Percentiles rank a stretch among this genome's conserved stretches.
phyloP scores from a whole-genome alignment of 1,140 invertebrate genomes.

The Pantala flavescens region DNA sequence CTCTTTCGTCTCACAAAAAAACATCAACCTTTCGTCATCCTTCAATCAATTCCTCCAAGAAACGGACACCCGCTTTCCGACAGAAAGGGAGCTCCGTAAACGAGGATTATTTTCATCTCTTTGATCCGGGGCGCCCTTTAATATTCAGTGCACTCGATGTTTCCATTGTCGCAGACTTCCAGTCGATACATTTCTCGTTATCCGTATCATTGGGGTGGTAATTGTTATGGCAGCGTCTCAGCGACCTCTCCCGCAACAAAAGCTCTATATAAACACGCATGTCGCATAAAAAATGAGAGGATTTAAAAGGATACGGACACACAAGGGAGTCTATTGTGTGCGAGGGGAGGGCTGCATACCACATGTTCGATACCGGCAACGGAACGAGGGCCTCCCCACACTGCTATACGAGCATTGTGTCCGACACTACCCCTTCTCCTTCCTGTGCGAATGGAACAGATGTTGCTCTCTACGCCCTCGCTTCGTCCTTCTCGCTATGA shows the following conservation, averaged over 20 bases:
- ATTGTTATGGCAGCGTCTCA: too few species aligned
- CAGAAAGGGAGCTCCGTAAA: too few species aligned
- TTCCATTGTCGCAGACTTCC: too few species aligned
- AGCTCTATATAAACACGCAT: not conserved
- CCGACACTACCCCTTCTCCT: not conserved
- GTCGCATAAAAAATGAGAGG: slow-evolving; percentile 1
- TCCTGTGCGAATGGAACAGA: slow-evolving; percentile 1
- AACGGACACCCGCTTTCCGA: too few species aligned
- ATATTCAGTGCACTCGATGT: too few species aligned
- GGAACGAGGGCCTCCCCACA: not conserved
- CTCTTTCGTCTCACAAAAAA: too few species aligned
- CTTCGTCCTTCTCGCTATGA: not conserved
- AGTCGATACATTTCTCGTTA: too few species aligned
- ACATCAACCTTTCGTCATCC: too few species aligned
- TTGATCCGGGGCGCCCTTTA: too few species aligned
- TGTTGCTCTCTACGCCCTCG: not conserved
- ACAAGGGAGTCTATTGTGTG: not conserved
- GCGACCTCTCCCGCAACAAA: not conserved
- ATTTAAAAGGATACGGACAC: not conserved
- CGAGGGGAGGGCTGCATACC: not conserved
- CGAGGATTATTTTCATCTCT: too few species aligned
- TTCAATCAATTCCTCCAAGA: too few species aligned
- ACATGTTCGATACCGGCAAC: not conserved
- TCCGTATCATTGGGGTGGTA: too few species aligned
- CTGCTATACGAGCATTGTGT: not conserved